These are phyloP conservation scores for Ctenicera cuprea DNA, from an alignment of 2,888 invertebrate genomes.

Conservation along the genomic window DNA sequence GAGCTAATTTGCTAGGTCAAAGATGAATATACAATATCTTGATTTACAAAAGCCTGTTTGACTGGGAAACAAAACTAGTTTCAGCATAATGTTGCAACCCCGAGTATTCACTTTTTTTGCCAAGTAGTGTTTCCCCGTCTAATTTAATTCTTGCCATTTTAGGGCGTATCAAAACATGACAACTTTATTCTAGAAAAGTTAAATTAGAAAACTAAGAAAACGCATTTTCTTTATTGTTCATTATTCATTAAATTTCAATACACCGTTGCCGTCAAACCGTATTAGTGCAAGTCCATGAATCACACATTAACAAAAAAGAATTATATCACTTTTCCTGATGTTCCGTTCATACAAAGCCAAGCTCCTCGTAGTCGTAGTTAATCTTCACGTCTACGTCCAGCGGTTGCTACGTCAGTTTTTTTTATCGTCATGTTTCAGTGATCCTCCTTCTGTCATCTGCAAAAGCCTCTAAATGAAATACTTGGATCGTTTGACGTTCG, in stretches of 20 bases:
- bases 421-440: slow-evolving; percentile 27
- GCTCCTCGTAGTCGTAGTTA: neutral
- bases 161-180: too few relatives aligned
- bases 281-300: neutral
- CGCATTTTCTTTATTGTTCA: too few relatives aligned
- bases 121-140: too few relatives aligned
- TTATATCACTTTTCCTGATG: neutral
- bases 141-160: too few relatives aligned
- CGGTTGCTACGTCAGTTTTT: slow-evolving; percentile 17
- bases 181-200: too few relatives aligned
- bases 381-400: slow-evolving; percentile 11
- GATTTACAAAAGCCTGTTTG: too few relatives aligned
- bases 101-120: too few relatives aligned
- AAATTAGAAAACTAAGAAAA: too few relatives aligned
- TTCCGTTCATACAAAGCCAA: slow-evolving; percentile 2
- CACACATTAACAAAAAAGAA: neutral
- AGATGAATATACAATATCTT: too few relatives aligned
- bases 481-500: slow-evolving; percentile 31
- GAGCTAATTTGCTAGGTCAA: too few relatives aligned
- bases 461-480: slow-evolving; percentile 41
- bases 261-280: neutral
- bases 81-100: too few relatives aligned
- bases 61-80: too few relatives aligned
- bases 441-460: slow-evolving; percentile 31
- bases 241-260: neutral